phyloP scores from a whole-genome alignment of 2,797 vertebrate genomes.

The Cichlasoma orientale region DNA sequence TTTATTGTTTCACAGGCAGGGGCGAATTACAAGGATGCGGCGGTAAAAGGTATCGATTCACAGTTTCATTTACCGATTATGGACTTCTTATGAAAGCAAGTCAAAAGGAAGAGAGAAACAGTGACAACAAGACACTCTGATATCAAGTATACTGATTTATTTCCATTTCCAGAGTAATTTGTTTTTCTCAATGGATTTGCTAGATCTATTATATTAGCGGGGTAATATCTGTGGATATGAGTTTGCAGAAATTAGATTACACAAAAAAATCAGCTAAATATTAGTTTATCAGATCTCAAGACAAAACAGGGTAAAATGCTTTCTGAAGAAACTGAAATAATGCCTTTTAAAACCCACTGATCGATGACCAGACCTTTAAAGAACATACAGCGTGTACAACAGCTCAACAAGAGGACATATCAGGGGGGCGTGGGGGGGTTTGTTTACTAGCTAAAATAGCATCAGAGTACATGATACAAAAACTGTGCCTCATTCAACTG shows the following conservation, averaged over 20 bases:
- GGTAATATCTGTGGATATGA: slow-evolving; percentile 51
- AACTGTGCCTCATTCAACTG: slow-evolving; percentile 68
- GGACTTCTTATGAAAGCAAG: slow-evolving; percentile 14
- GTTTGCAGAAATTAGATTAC: slow-evolving; percentile 44
- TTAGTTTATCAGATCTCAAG: slow-evolving; percentile 41
- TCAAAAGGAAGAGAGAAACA: slow-evolving; percentile 8
- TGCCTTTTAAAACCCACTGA: slow-evolving; percentile 7
- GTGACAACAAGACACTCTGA: slow-evolving; percentile 27
- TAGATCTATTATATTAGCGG: slow-evolving; percentile 48
- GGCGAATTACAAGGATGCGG: slow-evolving; percentile 24
- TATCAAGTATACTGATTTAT: slow-evolving; percentile 60
- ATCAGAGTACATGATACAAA: slow-evolving; percentile 62
- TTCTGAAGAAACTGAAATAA: background rate
- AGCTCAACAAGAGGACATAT: slow-evolving; percentile 33
- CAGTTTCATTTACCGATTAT: slow-evolving; percentile 15
- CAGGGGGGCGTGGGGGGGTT: background rate
- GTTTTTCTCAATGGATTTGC: slow-evolving; percentile 26
- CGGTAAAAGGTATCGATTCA: slow-evolving; percentile 28
- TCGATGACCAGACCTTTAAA: slow-evolving; percentile 8
- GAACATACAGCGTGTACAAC: slow-evolving; percentile 38
- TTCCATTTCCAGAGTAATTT: slow-evolving; percentile 55
- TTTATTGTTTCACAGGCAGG: slow-evolving; percentile 21
- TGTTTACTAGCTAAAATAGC: slow-evolving; percentile 57
- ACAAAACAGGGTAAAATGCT: slow-evolving; percentile 27
- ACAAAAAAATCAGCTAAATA: slow-evolving; percentile 34